Conservation (phyloP, 2,888 invertebrate genomes). For the Phymatocera aterrima region DNA sequence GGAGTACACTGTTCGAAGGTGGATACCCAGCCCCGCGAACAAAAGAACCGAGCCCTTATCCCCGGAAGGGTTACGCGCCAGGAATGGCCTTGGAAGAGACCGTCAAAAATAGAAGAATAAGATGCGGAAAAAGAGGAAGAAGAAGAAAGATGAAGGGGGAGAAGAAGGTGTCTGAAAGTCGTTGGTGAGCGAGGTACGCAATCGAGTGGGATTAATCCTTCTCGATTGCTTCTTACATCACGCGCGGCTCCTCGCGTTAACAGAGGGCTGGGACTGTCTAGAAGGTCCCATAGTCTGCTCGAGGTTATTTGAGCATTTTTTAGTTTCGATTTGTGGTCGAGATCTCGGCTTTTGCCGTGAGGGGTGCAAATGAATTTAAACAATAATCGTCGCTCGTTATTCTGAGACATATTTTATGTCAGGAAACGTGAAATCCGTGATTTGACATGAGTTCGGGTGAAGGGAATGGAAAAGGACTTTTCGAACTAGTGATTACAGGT, state of each 20-base stretch:
- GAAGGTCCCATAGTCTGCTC: neutral
- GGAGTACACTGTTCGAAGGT: neutral
- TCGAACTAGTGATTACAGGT: neutral
- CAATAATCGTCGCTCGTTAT: conserved; percentile 14
- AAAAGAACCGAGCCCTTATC: conserved; percentile 51
- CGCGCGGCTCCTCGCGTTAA: conserved; percentile 33
- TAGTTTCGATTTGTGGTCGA: conserved; percentile 74
- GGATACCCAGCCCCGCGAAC: conserved; percentile 1
- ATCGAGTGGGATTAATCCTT: conserved; percentile 73
- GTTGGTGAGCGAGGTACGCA: conserved; percentile 61
- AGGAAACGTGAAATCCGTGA: neutral
- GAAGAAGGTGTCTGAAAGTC: conserved; percentile 58
- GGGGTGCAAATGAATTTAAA: neutral
- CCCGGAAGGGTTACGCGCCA: conserved; percentile 50
- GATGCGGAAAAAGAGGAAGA: conserved; percentile 49
- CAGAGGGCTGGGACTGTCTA: conserved; percentile 6
- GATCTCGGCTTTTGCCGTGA: conserved; percentile 66
- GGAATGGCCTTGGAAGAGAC: conserved; percentile 32
- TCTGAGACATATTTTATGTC: neutral
- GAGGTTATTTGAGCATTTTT: conserved; percentile 73
- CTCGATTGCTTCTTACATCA: conserved; percentile 66
- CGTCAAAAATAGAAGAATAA: conserved; percentile 45
- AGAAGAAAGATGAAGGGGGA: conserved; percentile 49
- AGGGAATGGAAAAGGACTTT: neutral
- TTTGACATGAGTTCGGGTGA: no score